Base-by-base conservation (phyloP, 2,888 invertebrate genomes). In the Acanthoscelides obtectus region DNA sequence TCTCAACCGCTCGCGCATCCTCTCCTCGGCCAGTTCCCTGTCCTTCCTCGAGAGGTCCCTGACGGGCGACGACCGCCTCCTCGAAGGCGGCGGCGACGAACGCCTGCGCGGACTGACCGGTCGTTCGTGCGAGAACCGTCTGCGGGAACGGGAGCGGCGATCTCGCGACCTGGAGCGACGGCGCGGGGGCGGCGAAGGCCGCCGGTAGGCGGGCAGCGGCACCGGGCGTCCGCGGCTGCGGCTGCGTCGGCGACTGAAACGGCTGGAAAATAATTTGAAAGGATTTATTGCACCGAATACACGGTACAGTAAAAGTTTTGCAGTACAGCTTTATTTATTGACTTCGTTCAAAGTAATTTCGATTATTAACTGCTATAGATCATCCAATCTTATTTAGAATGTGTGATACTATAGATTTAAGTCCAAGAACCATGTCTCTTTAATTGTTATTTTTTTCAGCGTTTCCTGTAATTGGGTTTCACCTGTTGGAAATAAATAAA, bases 1-100 rank as follows among this genome's bases (percentile, higher is more conserved):
- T 76, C 80, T 70, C 83, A 76, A 12, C 45, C 12, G 84, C 84
- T 27, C 83, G 77, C 77, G 17, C 83, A 82, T 70, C 84, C 79
- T 68, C 82, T 80, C 70, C 84, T 78, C 72, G 87, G 84, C 75
- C 86, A 80, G 0, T 84, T 84, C 25, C 85, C 80, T n/a, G 83
- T 81, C 72, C 86, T 86, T 65, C 83, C 79, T 0, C 86, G 86
- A 70, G 83, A 78, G 22, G 80, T 81, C 83, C 19, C 83, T 76
- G 0, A 83, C 80, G 12, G 80, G 75, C 64, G 81, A 76, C 45
- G 85, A 83, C 4, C 80, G 77, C 70, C 83, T 78, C 67, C 84
- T 73, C 70, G 81, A 80, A 2, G 45, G 17, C 17, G 1, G 8
- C 20, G 66, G 66, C 17, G 66, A 66, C 6, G 21, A 21, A 4